Conservation (phyloP, 2,888 invertebrate genomes). For the Lepas anatifera region DNA sequence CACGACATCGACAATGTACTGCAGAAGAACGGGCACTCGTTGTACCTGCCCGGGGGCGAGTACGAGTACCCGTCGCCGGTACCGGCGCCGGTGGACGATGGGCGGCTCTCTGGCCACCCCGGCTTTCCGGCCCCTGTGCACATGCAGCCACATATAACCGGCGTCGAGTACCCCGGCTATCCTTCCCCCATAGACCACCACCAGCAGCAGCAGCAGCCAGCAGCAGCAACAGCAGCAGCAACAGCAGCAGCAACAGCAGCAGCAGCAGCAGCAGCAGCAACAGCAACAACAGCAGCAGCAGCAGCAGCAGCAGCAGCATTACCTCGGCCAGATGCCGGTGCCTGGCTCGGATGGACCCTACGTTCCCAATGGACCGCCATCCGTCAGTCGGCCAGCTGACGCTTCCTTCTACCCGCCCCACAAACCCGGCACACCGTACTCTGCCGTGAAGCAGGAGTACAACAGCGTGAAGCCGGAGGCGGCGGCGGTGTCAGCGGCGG, state of each 20-base stretch:
- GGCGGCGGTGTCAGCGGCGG: not conserved
- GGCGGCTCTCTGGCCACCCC: not conserved
- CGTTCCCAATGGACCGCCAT: not conserved
- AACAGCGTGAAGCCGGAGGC: not conserved
- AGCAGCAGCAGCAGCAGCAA: not conserved
- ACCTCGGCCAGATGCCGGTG: not conserved
- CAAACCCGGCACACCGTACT: not conserved
- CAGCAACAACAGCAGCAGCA: constrained; percentile 1
- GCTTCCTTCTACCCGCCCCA: not conserved
- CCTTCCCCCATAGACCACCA: not conserved
- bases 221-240: not conserved
- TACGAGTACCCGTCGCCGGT: not conserved
- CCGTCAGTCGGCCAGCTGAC: not conserved
- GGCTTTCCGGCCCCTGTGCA: not conserved
- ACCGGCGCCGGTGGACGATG: not conserved
- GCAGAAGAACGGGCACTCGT: constrained; percentile 6
- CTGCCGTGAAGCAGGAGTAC: not conserved
- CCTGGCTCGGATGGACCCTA: not conserved
- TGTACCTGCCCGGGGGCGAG: not conserved
- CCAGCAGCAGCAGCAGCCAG: not conserved
- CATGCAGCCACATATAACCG: not conserved
- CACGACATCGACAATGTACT: constrained; percentile 3
- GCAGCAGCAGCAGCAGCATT: constrained; percentile 7
- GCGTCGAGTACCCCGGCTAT: not conserved
- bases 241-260: not conserved